Percentiles rank a stretch among this genome's conserved stretches.
phyloP scores from a whole-genome alignment of 2,113 vertebrate genomes.

The Istiophorus platypterus region DNA sequence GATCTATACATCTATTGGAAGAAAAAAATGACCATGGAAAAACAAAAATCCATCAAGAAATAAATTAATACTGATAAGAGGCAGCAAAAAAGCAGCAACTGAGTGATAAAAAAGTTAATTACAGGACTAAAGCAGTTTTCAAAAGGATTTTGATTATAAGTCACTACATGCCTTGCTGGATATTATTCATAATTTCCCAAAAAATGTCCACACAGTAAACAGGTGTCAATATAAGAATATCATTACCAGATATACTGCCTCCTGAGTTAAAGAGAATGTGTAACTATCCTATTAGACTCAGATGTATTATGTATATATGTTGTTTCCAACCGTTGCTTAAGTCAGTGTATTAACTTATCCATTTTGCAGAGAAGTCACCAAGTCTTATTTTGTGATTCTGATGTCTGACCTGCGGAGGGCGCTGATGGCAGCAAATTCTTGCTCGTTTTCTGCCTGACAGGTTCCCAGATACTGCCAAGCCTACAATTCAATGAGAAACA shows the following conservation, averaged over 20 bases:
- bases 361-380: not conserved
- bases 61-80: not conserved
- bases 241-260: not conserved
- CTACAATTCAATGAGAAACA: constrained; percentile 77
- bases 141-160: not conserved
- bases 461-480: constrained; percentile 99
- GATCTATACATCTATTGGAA: constrained; percentile 90
- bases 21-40: not conserved
- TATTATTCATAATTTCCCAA: not conserved
- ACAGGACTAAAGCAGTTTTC: not conserved
- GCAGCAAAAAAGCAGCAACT: too few relatives aligned
- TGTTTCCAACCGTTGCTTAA: not conserved
- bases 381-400: constrained; percentile 21
- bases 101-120: not conserved
- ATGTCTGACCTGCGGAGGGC: constrained; percentile 92
- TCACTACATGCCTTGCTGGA: not conserved
- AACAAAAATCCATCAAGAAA: too few relatives aligned
- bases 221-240: not conserved
- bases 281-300: not conserved
- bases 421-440: constrained; percentile 97
- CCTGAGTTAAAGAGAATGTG: not conserved
- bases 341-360: not conserved
- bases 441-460: constrained; percentile 98
- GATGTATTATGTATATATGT: not conserved
- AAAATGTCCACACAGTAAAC: not conserved